These are phyloP conservation scores for Calyptommatus sinebrachiatus DNA, from an alignment of 2,113 vertebrate genomes.

Conservation along the genomic window DNA sequence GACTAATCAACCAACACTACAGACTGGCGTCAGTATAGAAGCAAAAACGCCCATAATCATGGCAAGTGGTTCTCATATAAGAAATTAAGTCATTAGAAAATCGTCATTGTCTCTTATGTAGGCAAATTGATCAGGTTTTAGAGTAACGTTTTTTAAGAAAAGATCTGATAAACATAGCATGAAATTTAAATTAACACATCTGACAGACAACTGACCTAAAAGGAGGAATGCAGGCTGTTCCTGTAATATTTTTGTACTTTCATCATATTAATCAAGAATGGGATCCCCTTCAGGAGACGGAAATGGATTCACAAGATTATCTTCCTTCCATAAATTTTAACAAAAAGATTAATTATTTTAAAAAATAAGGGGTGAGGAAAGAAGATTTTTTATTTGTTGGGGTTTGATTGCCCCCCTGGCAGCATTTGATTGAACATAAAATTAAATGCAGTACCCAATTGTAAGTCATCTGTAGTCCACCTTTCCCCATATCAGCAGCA, in stretches of 20 bases:
- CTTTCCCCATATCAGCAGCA: too few relatives aligned
- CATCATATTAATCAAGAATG: background rate
- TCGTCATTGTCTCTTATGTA: background rate
- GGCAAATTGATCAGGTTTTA: background rate
- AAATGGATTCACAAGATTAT: background rate
- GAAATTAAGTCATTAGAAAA: background rate
- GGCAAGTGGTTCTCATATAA: background rate
- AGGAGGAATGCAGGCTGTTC: background rate
- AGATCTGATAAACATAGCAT: background rate
- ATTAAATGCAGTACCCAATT: too few relatives aligned
- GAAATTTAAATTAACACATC: background rate
- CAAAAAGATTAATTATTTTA: background rate
- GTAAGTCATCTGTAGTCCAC: too few relatives aligned
- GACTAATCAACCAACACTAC: background rate
- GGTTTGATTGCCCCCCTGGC: too few relatives aligned
- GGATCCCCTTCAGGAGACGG: background rate
- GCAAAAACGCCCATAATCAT: background rate
- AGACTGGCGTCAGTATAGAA: background rate
- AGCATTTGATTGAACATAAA: too few relatives aligned
- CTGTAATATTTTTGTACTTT: background rate
- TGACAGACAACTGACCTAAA: background rate
- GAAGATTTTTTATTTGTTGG: background rate
- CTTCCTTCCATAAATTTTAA: background rate
- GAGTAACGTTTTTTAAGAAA: background rate
- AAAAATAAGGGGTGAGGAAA: background rate